A percentile compares a stretch with the other conserved stretches of the same genome.
phyloP scores from a whole-genome alignment of 2,113 vertebrate genomes.

The Jacana jacana region DNA sequence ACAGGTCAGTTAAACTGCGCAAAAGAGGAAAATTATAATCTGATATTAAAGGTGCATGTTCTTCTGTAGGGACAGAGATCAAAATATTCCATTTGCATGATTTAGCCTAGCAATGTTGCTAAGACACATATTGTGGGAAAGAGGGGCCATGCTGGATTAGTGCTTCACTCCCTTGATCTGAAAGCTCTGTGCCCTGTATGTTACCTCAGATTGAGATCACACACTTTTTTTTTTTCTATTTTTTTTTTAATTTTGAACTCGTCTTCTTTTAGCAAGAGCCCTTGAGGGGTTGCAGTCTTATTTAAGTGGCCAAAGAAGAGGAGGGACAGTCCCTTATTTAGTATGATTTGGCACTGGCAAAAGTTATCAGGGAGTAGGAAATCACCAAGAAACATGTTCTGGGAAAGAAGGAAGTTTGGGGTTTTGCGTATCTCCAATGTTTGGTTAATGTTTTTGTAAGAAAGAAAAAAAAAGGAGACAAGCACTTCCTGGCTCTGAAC shows the following conservation, averaged over 20 bases:
- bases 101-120: neutral
- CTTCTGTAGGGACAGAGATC: neutral
- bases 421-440: neutral
- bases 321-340: neutral
- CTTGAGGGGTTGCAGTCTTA: neutral
- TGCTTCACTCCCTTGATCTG: neutral
- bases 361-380: neutral
- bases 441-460: neutral
- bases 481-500: neutral
- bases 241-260: neutral
- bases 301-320: neutral
- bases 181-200: neutral
- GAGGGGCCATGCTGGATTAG: neutral
- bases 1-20: neutral
- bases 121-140: conserved; percentile 7
- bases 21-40: conserved; percentile 10
- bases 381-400: neutral
- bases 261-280: neutral
- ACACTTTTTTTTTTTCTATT: neutral
- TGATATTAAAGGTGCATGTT: neutral
- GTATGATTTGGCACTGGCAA: neutral
- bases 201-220: neutral
- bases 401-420: neutral
- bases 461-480: neutral
- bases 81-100: conserved; percentile 19